Conservation (phyloP, 1,140 invertebrate species). For the Helicoverpa zea region DNA sequence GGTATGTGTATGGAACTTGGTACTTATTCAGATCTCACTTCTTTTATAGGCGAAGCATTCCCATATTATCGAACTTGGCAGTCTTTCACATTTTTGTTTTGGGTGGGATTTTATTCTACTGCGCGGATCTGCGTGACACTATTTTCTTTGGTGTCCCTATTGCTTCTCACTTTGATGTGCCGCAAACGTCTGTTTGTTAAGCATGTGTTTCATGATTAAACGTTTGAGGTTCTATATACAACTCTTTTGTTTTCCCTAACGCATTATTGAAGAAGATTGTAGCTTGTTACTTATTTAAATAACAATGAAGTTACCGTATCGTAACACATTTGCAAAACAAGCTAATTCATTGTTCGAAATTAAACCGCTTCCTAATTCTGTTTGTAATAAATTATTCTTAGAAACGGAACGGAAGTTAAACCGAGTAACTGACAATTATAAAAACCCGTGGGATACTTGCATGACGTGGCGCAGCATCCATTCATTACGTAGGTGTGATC, state of each 20-base stretch:
- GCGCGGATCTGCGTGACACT: not conserved
- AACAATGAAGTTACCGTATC: slow-evolving; percentile 3
- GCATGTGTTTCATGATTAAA: not conserved
- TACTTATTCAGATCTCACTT: no score
- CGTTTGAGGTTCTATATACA: no score
- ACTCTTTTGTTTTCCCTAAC: no score
- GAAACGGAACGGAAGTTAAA: not conserved
- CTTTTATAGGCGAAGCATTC: no score
- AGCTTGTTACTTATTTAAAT: not conserved
- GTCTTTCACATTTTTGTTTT: no score
- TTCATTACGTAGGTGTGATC: slow-evolving; percentile 1
- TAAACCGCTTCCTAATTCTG: slow-evolving; percentile 1
- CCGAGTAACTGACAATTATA: slow-evolving; percentile 9
- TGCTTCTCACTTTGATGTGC: not conserved
- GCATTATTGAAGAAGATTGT: not conserved
- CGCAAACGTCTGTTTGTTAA: not conserved
- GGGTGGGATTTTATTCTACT: slow-evolving; percentile 32
- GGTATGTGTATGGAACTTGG: no score
- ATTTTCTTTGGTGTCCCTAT: not conserved
- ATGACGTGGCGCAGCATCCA: not conserved
- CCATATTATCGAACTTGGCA: no score
- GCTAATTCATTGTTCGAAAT: slow-evolving; percentile 11
- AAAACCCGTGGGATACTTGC: slow-evolving; percentile 9
- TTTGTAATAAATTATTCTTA: not conserved
- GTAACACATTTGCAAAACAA: slow-evolving; percentile 18